These are phyloP conservation scores for Pseudococcus viburni DNA, from an alignment of 2,888 invertebrate genomes.

Conservation along the genomic window DNA sequence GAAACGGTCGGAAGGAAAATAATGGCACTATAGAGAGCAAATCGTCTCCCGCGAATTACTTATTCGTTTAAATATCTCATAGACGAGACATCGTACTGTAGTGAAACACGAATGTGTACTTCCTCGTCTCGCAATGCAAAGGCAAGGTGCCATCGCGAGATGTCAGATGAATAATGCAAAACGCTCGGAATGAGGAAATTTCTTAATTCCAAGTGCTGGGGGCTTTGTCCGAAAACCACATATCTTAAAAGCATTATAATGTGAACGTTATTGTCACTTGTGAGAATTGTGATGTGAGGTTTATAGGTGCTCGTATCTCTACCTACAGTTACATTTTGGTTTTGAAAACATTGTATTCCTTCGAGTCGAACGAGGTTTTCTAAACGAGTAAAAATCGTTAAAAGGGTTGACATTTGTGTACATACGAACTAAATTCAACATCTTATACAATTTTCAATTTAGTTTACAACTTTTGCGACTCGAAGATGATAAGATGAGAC, in stretches of 20 bases:
- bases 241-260: constrained; percentile 29
- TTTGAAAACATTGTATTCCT: background rate
- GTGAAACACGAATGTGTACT: constrained; percentile 11
- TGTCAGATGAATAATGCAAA: constrained; percentile 34
- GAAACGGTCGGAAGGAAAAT: background rate
- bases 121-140: background rate
- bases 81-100: background rate
- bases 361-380: background rate
- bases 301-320: background rate
- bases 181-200: background rate
- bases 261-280: background rate
- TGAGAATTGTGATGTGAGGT: background rate
- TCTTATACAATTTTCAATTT: constrained; percentile 10
- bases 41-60: constrained; percentile 11
- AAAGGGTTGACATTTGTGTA: constrained; percentile 32
- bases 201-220: background rate
- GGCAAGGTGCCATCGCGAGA: background rate
- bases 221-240: constrained; percentile 16
- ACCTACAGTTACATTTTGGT: background rate
- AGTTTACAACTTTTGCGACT: background rate
- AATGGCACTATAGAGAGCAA: background rate
- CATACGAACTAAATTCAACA: background rate
- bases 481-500: constrained; percentile 5
- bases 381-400: constrained; percentile 11
- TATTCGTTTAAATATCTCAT: constrained; percentile 41